phyloP scores from a whole-genome alignment of 2,888 invertebrate genomes.

The Agonopterix alstromeriana region DNA sequence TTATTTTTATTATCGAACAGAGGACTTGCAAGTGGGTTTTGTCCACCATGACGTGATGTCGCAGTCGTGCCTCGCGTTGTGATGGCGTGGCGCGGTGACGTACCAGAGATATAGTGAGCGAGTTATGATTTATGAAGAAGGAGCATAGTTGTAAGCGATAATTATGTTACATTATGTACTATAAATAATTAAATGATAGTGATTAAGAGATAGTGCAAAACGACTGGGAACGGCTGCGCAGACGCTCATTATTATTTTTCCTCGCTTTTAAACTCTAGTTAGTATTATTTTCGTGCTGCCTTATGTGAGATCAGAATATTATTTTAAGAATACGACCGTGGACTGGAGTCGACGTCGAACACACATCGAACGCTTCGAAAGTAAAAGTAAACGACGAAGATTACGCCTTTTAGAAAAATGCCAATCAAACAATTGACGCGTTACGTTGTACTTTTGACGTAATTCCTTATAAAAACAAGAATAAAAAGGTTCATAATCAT shows the following conservation, averaged over 20 bases:
- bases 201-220: slow-evolving; percentile 72
- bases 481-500: not conserved
- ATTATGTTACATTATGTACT: slow-evolving; percentile 68
- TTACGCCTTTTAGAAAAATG: slow-evolving; percentile 4
- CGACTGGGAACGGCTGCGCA: slow-evolving; percentile 71
- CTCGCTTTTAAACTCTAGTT: slow-evolving; percentile 21
- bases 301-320: slow-evolving; percentile 28
- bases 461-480: slow-evolving; percentile 1
- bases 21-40: slow-evolving; percentile 38
- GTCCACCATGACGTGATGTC: slow-evolving; percentile 36
- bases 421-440: not conserved
- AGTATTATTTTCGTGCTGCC: slow-evolving; percentile 30
- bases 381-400: slow-evolving; percentile 11
- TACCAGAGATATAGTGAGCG: slow-evolving; percentile 35
- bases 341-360: slow-evolving; percentile 6
- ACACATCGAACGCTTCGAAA: slow-evolving; percentile 14
- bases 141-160: slow-evolving; percentile 58
- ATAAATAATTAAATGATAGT: slow-evolving; percentile 47
- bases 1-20: slow-evolving; percentile 52
- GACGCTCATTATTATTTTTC: slow-evolving; percentile 26
- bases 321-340: slow-evolving; percentile 6
- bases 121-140: slow-evolving; percentile 53
- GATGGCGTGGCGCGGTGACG: slow-evolving; percentile 15
- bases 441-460: slow-evolving; percentile 3
- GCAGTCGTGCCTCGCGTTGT: slow-evolving; percentile 14